Evolutionary conservation across 2,113 vertebrate species (phyloP).

Genomic region (Pao palembangensis): DNA sequence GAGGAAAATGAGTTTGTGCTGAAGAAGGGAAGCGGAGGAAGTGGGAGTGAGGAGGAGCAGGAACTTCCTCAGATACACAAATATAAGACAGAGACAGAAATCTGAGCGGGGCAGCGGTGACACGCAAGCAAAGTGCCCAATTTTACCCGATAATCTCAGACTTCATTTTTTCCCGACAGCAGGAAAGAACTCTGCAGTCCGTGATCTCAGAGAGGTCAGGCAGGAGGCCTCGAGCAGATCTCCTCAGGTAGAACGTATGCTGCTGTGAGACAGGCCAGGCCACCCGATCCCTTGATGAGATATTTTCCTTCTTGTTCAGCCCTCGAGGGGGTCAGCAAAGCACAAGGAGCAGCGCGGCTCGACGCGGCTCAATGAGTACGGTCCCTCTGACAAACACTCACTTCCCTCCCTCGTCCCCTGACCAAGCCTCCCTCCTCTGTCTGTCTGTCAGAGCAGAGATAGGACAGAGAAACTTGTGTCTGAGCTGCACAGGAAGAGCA

Average conservation of each 20-base stretch:
- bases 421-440: constrained; percentile 32
- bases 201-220: neutral
- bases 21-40: constrained; percentile 59
- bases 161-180: neutral
- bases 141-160: too few species aligned
- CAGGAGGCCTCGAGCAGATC: constrained; percentile 9
- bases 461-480: constrained; percentile 74
- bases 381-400: constrained; percentile 44
- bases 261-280: constrained; percentile 23
- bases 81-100: constrained; percentile 31
- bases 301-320: constrained; percentile 5
- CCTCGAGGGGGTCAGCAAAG: constrained; percentile 1
- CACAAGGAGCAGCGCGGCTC: neutral
- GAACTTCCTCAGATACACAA: constrained; percentile 61
- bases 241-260: constrained; percentile 13
- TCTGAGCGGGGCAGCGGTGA: constrained; percentile 5
- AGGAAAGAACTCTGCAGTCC: neutral
- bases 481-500: constrained; percentile 70
- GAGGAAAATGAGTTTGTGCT: constrained; percentile 35
- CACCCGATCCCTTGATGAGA: constrained; percentile 31
- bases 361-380: constrained; percentile 1
- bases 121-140: too few species aligned
- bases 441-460: constrained; percentile 63
- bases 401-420: constrained; percentile 35
- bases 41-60: constrained; percentile 54